phyloP scores from a whole-genome alignment of 2,113 vertebrate genomes.

The Bubo scandiacus region DNA sequence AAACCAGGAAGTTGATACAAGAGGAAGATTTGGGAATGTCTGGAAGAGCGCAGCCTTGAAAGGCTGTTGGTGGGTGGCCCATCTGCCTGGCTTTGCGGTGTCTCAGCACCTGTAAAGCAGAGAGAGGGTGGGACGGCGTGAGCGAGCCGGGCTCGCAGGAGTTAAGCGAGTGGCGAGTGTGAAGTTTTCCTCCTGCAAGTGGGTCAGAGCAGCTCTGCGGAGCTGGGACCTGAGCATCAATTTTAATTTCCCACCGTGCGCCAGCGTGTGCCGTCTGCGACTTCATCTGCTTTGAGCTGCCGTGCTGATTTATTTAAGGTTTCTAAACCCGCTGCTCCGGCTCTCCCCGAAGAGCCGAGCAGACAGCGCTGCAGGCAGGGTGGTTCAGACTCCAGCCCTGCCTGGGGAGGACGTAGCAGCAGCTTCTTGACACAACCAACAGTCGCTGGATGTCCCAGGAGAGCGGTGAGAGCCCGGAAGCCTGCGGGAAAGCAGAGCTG shows the following conservation, averaged over 20 bases:
- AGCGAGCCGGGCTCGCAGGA: neutral
- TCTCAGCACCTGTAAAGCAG: too few relatives aligned
- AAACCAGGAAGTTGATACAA: neutral
- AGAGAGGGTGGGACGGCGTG: rapidly evolving
- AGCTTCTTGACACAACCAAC: neutral
- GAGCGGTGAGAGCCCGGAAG: rapidly evolving
- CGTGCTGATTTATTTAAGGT: neutral
- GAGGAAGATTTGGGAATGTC: too few relatives aligned
- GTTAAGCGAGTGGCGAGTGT: rapidly evolving
- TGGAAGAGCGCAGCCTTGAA: rapidly evolving
- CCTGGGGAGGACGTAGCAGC: neutral
- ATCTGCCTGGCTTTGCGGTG: neutral
- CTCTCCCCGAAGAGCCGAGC: neutral
- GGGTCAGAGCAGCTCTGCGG: neutral
- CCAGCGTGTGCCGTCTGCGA: neutral
- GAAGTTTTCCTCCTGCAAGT: neutral
- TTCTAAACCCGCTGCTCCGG: neutral
- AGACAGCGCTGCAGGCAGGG: neutral
- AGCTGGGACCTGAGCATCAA: neutral
- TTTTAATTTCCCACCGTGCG: neutral
- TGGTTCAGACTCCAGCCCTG: neutral
- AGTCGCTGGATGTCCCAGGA: neutral
- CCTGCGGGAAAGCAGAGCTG: neutral
- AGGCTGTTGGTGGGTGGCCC: neutral
- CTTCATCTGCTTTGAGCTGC: neutral